Base-by-base conservation (phyloP, 1,140 invertebrate species). In the Papilio glaucus region DNA sequence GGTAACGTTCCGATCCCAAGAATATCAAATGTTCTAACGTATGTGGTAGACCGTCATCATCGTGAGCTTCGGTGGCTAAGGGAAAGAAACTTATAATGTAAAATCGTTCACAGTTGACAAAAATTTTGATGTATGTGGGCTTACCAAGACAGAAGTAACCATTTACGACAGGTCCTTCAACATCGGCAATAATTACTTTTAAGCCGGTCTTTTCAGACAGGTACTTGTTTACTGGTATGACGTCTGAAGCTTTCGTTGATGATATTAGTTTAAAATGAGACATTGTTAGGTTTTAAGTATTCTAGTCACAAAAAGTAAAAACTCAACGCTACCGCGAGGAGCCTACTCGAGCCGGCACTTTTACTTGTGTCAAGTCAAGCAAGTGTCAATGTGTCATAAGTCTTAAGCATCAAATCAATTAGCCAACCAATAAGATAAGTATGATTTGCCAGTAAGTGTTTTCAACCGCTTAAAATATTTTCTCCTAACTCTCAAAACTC, bases 11-110 rank as follows among this genome's bases (percentile, higher is more conserved):
- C 85, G 97, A 98, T 0, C 98, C 98, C 83, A 99, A 93, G 91
- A 99, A 99, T 18, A 99, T 95, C 7, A 99, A 94, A 93, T 99
- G 98, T 85, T 99, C 98, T 87, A 99, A 92, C 12, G 98, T 98
- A 85, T 99, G 98, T 0, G 98, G 98, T 42, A 99, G 86, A 4
- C 98, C 98, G 94, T 98, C 97, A 93, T 98, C 97, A 92, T 98
- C 97, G 85, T 96, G 94, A 0, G 97, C 97, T 94, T 98, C 97
- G 12, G 98, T 99, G 18, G 96, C 98, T 98, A 82, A 75, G 94
- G 84, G 81, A 67, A 73, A 74, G n/a, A 77, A 24, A 49, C 10
- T 26, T 71, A 7, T 53, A 39, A 21, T 61, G 65, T 33, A 33
- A 33, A 33, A 33, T 33, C 6, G 29, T 33, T 33, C 29, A 6